Evolutionary conservation across 2,113 vertebrate genomes (phyloP).

Genomic region (Bubo blakistoni): DNA sequence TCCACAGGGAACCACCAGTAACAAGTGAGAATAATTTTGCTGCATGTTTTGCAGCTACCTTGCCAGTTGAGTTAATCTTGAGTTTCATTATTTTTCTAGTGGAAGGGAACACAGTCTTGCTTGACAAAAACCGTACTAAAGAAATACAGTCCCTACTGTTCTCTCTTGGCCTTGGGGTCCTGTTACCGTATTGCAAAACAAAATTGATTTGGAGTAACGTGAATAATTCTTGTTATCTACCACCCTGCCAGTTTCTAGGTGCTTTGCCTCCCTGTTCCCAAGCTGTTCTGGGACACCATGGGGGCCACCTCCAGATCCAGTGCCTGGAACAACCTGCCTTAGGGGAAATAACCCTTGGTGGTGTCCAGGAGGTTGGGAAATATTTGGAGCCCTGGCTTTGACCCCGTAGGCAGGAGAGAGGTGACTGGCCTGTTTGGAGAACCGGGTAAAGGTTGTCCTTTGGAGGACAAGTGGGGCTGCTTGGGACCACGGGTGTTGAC

Average conservation of each 20-base stretch:
- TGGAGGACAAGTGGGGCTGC: not conserved
- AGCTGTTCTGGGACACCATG: not conserved
- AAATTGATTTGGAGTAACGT: not conserved
- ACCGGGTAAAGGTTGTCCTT: not conserved
- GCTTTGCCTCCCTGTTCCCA: not conserved
- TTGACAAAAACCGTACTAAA: not conserved
- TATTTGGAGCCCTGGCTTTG: conserved; percentile 2
- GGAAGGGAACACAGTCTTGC: not conserved
- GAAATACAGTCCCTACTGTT: not conserved
- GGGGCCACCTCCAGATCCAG: not conserved
- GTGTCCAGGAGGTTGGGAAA: not conserved
- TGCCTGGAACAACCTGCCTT: not conserved
- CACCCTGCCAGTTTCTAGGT: not conserved
- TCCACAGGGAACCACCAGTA: not conserved
- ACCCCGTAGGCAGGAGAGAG: not conserved
- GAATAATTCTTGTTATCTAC: not conserved
- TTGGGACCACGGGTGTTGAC: not conserved
- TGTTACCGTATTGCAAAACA: not conserved
- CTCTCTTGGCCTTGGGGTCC: not conserved
- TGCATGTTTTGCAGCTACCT: not conserved
- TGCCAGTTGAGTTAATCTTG: not conserved
- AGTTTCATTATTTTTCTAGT: not conserved
- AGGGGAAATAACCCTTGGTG: not conserved
- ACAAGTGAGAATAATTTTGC: not conserved
- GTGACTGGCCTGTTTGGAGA: not conserved